phyloP scores from a whole-genome alignment of 1,140 invertebrate species.

The Bombus soroeensis region DNA sequence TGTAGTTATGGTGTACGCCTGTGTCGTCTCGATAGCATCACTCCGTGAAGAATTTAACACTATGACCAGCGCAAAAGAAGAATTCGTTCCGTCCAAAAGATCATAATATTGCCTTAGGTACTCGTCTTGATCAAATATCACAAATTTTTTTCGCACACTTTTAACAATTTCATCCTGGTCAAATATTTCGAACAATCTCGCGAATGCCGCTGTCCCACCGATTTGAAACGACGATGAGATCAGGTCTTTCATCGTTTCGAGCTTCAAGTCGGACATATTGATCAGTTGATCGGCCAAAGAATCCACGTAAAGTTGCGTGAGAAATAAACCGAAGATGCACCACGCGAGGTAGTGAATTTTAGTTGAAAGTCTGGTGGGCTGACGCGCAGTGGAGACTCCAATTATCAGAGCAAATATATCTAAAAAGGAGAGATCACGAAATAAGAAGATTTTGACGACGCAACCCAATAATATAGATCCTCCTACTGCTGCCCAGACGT shows the following conservation, averaged over 20 bases:
- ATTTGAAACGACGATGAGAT: slow-evolving; percentile 54
- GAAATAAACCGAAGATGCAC: slow-evolving; percentile 74
- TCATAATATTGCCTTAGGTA: slow-evolving; percentile 54
- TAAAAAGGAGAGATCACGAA: slow-evolving; percentile 68
- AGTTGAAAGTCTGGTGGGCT: slow-evolving; percentile 65
- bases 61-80: slow-evolving; percentile 65
- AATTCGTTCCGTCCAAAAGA: slow-evolving; percentile 62
- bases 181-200: slow-evolving; percentile 45
- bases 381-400: slow-evolving; percentile 56
- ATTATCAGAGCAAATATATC: slow-evolving; percentile 73
- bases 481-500: slow-evolving; percentile 72
- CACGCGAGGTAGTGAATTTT: slow-evolving; percentile 74
- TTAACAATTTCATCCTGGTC: slow-evolving; percentile 27
- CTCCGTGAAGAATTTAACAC: slow-evolving; percentile 70
- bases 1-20: slow-evolving; percentile 63
- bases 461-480: slow-evolving; percentile 62
- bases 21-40: slow-evolving; percentile 26
- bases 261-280: slow-evolving; percentile 60
- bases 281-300: slow-evolving; percentile 75
- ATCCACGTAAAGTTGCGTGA: slow-evolving; percentile 75
- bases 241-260: slow-evolving; percentile 65
- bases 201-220: slow-evolving; percentile 59
- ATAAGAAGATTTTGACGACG: slow-evolving; percentile 63
- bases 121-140: slow-evolving; percentile 57
- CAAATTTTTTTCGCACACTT: slow-evolving; percentile 58